A percentile compares a stretch with the other conserved stretches of the same genome.
Evolutionary conservation across 2,888 invertebrate species (phyloP).

Genomic region (Julus scanicus): DNA sequence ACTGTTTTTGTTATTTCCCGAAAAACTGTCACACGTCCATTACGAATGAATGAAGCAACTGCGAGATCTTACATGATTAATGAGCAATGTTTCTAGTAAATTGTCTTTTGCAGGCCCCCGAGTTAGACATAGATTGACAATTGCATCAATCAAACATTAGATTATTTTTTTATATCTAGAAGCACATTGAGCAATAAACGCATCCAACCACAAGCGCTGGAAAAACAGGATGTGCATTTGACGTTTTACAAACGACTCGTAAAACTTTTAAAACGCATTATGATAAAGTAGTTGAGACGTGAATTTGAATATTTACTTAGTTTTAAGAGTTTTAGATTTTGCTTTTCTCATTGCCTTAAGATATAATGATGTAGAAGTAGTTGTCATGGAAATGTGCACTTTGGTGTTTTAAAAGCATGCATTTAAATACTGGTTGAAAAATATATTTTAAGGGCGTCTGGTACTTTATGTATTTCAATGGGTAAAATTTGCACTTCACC

Average conservation of each 20-base stretch:
- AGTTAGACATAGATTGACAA: slow-evolving; percentile 44
- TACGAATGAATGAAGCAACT: slow-evolving; percentile 40
- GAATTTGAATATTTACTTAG: slow-evolving; percentile 10
- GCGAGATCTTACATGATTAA: slow-evolving; percentile 48
- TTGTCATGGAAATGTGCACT: too few relatives aligned
- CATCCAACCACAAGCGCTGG: neutral
- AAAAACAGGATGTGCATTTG: neutral
- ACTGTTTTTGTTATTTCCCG: neutral
- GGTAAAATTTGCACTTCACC: too few relatives aligned
- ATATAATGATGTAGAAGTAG: too few relatives aligned
- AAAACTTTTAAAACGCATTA: neutral
- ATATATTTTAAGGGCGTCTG: too few relatives aligned
- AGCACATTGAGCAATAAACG: neutral
- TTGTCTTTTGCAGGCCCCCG: slow-evolving; percentile 39
- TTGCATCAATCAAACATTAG: slow-evolving; percentile 7
- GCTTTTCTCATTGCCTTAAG: too few relatives aligned
- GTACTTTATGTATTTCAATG: too few relatives aligned
- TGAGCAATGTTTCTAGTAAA: neutral
- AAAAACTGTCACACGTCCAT: slow-evolving; percentile 45
- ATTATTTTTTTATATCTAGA: slow-evolving; percentile 2
- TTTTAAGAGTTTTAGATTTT: too few relatives aligned
- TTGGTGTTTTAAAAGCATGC: too few relatives aligned
- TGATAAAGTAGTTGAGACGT: neutral
- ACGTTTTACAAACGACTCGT: neutral
- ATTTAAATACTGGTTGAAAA: too few relatives aligned